These are phyloP conservation scores for Tetramorium bicarinatum DNA, from an alignment of 2,888 invertebrate species.

Conservation along the genomic window DNA sequence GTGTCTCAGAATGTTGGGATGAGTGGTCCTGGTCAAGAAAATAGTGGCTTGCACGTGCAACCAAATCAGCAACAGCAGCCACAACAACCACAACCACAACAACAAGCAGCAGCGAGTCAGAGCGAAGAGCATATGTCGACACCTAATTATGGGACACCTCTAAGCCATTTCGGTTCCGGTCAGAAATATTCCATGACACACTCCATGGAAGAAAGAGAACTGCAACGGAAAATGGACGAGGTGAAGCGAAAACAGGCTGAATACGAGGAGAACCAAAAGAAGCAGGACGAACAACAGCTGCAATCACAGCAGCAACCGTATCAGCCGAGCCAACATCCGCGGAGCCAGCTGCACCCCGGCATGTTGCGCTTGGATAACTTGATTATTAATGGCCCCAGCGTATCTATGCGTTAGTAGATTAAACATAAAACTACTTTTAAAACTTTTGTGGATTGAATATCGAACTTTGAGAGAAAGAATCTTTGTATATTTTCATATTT, in stretches of 20 bases:
- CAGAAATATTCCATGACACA: constrained; percentile 77
- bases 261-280: constrained; percentile 87
- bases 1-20: constrained; percentile 52
- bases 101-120: constrained; percentile 43
- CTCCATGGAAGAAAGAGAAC: constrained; percentile 85
- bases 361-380: constrained; percentile 85
- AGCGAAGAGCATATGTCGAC: constrained; percentile 68
- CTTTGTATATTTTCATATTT: background rate
- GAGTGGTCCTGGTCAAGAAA: constrained; percentile 75
- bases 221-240: constrained; percentile 88
- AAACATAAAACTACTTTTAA: background rate
- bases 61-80: constrained; percentile 57
- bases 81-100: constrained; percentile 53
- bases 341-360: constrained; percentile 80
- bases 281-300: constrained; percentile 84
- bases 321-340: constrained; percentile 79
- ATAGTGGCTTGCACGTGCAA: constrained; percentile 50
- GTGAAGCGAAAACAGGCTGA: constrained; percentile 87
- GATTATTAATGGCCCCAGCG: constrained; percentile 84
- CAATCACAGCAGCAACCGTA: constrained; percentile 80
- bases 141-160: constrained; percentile 74
- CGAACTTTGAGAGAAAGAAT: background rate
- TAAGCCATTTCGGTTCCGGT: constrained; percentile 76
- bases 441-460: background rate
- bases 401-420: constrained; percentile 65